phyloP scores from a whole-genome alignment of 2,888 invertebrate species.

The Agriotes lineatus region DNA sequence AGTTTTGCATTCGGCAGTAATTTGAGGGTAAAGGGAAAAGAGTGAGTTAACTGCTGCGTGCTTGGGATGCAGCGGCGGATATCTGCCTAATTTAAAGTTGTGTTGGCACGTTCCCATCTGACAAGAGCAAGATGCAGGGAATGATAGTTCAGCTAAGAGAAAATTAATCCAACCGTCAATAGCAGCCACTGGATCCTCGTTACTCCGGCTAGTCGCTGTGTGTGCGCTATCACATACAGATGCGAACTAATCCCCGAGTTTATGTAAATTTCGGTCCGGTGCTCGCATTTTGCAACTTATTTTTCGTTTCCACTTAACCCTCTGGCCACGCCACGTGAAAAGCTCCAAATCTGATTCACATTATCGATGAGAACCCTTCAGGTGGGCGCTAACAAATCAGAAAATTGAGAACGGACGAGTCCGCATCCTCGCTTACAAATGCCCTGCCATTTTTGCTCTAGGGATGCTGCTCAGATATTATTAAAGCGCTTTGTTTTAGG shows the following conservation, averaged over 20 bases:
- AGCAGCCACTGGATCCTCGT: constrained; percentile 40
- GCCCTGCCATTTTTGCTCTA: neutral
- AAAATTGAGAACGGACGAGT: neutral
- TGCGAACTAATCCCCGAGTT: constrained; percentile 24
- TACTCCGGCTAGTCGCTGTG: constrained; percentile 34
- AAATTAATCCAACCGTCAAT: constrained; percentile 44
- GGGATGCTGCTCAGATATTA: no score
- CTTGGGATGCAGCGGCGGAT: constrained; percentile 20
- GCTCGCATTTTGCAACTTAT: constrained; percentile 9
- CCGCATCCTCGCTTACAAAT: neutral
- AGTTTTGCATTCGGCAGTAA: neutral
- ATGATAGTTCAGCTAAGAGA: constrained; percentile 42
- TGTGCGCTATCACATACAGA: constrained; percentile 36
- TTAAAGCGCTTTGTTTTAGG: no score
- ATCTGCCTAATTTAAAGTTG: constrained; percentile 30
- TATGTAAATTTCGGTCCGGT: constrained; percentile 28
- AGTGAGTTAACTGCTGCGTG: constrained; percentile 3
- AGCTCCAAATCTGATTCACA: constrained; percentile 14
- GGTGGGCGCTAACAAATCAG: constrained; percentile 15
- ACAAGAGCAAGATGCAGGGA: constrained; percentile 40
- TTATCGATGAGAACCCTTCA: constrained; percentile 22
- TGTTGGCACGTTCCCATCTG: constrained; percentile 31
- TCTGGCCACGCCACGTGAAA: neutral
- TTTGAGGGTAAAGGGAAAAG: neutral
- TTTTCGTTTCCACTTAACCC: constrained; percentile 20